phyloP scores from a whole-genome alignment of 2,113 vertebrate genomes.

The Dromiciops gliroides region DNA sequence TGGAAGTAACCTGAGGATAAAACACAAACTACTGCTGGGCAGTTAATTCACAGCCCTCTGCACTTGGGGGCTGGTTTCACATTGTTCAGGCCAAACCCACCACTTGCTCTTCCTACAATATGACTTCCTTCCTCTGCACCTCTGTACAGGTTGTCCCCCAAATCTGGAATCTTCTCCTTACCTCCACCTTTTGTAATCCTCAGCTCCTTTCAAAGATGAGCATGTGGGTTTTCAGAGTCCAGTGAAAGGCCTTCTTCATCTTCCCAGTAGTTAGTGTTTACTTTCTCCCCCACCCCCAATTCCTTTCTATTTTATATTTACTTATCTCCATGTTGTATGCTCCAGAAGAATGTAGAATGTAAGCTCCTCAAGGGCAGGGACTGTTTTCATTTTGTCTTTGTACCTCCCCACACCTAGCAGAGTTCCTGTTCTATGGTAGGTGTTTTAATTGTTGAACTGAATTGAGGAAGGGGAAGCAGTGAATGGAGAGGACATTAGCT shows the following conservation, averaged over 20 bases:
- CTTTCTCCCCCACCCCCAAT: neutral
- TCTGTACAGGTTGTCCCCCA: neutral
- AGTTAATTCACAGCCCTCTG: too few relatives aligned
- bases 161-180: neutral
- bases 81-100: neutral
- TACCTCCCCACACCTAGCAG: neutral
- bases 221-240: too few relatives aligned
- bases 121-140: neutral
- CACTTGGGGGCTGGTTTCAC: neutral
- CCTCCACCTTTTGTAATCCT: neutral
- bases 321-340: neutral
- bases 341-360: neutral
- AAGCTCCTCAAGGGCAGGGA: neutral
- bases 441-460: neutral
- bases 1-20: neutral
- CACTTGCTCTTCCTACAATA: neutral
- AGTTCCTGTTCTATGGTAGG: neutral
- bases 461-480: neutral
- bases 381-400: neutral
- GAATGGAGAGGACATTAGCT: neutral
- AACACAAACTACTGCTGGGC: neutral
- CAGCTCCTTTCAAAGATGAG: neutral
- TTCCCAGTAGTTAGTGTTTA: too few relatives aligned
- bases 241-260: neutral
- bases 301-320: neutral